phyloP scores from a whole-genome alignment of 2,888 invertebrate species.

The Drosophila setosimentum region DNA sequence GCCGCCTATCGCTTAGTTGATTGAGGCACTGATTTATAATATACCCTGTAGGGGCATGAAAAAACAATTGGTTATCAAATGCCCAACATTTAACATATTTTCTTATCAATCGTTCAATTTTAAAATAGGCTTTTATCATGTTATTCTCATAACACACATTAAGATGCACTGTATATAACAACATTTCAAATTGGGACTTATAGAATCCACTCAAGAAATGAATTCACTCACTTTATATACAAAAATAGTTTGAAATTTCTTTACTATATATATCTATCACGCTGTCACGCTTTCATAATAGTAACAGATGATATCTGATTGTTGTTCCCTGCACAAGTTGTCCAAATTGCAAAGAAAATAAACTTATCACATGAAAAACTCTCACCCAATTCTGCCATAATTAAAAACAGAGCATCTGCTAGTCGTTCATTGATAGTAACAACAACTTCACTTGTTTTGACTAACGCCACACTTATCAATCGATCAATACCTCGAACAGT shows the following conservation, averaged over 20 bases:
- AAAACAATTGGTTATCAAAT: slow-evolving; percentile 1
- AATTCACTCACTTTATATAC: neutral
- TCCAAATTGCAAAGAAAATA: neutral
- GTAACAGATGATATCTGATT: neutral
- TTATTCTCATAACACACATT: neutral
- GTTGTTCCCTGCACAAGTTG: neutral
- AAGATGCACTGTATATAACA: neutral
- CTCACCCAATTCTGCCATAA: too few species aligned
- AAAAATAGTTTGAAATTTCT: neutral
- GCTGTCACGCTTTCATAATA: neutral
- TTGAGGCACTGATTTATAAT: slow-evolving; percentile 12
- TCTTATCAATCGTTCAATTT: slow-evolving; percentile 39
- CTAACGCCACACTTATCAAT: slow-evolving; percentile 11
- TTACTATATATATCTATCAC: neutral
- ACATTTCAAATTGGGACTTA: neutral
- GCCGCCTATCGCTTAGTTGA: slow-evolving; percentile 22
- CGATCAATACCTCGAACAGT: slow-evolving; percentile 6
- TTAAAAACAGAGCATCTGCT: neutral
- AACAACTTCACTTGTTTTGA: neutral
- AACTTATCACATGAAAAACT: neutral
- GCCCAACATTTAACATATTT: neutral
- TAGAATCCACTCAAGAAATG: neutral
- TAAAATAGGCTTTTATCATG: neutral
- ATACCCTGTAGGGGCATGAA: slow-evolving; percentile 5
- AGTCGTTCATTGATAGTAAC: neutral